Evolutionary conservation across 2,797 vertebrate genomes (phyloP).

Genomic region (Pseudochirops cupreus): DNA sequence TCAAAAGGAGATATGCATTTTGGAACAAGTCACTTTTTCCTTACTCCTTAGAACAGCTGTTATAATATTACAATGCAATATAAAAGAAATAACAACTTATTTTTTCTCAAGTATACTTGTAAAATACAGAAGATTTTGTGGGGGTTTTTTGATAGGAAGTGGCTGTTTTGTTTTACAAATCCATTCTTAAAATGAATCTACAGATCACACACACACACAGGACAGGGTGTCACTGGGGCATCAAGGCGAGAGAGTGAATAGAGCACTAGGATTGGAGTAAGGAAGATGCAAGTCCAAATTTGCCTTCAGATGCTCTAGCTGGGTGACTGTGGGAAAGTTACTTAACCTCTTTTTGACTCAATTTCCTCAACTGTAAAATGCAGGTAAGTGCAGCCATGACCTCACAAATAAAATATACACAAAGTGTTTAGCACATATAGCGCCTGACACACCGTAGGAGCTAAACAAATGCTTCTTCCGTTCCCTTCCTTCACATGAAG

Average conservation of each 20-base stretch:
- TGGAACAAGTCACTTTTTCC: background rate
- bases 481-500: background rate
- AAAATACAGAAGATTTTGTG: background rate
- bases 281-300: background rate
- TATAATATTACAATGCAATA: background rate
- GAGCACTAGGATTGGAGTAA: background rate
- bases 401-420: background rate
- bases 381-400: background rate
- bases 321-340: background rate
- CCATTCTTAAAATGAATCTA: background rate
- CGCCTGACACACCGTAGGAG: background rate
- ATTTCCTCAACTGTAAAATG: background rate
- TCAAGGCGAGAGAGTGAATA: background rate
- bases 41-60: background rate
- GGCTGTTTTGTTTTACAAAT: background rate
- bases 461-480: background rate
- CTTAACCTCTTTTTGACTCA: background rate
- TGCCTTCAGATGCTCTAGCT: background rate
- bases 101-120: background rate
- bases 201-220: no score
- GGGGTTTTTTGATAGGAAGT: background rate
- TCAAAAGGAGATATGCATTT: background rate
- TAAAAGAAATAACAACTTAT: background rate
- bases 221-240: no score
- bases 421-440: background rate